Base-by-base conservation (phyloP, 2,888 invertebrate species). In the Anarsia innoxiella region DNA sequence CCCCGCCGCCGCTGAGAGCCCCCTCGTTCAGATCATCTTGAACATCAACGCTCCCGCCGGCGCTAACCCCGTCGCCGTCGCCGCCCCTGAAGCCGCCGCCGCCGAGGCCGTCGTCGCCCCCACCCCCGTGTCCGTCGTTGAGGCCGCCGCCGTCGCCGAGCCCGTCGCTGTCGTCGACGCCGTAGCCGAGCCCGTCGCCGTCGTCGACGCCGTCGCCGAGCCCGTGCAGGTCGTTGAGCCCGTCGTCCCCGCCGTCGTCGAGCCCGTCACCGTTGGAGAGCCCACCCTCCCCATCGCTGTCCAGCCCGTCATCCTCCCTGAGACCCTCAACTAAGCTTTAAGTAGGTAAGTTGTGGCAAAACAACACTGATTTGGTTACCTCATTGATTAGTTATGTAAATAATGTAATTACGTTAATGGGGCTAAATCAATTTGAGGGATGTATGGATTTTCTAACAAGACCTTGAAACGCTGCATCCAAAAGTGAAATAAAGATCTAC, bases 11-110 rank as follows among this genome's bases (percentile, higher is more conserved):
- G 31, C 30, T 4, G 12, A 30, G 14, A 33, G 37, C 37, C 37
- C 28, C 23, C 34, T 42, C 2, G 42, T 42, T 8, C 42, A 42
- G 30, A 37, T 39, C 41, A 45, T 40, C 41, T 11, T 45, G 28
- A 42, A 41, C 40, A 28, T 41, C n/a, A 36, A 32, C 31, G 28
- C 33, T 26, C 31, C 31, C 12, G 23, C 25, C 15, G 26, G 11
- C 5, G 28, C 29, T 9, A 9, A 11, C 16, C 30, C 31, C 34
- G 39, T 39, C 27, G 34, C 29, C 19, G 41, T 36, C 15, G 40
- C 31, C n/a, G 25, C 37, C 12, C 31, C 15, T 15, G 23, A 2
- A 2, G 25, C 9, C n/a, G 10, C 11, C 6, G 23, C 31, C 16
- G 25, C 15, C 16, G 13, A 23, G n/a, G 6, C 23, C 31, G 32